Conservation (phyloP, 2,113 vertebrate species). For the Boulengeromyrus knoepffleri region DNA sequence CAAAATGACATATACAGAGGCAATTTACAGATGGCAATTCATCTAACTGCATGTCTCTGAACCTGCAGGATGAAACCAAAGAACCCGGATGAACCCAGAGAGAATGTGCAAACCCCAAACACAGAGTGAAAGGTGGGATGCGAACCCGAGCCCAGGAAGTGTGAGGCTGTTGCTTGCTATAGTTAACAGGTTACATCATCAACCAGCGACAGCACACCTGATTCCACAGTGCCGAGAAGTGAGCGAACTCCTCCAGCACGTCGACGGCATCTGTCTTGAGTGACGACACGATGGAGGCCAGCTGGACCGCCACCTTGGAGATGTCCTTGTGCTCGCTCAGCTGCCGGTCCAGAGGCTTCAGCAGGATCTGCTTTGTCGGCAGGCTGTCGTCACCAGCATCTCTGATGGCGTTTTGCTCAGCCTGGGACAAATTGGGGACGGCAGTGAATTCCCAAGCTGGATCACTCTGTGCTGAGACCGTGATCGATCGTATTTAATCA, state of each 20-base stretch:
- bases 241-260: slow-evolving; percentile 54
- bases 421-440: slow-evolving; percentile 39
- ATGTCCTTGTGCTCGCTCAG: slow-evolving; percentile 71
- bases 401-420: slow-evolving; percentile 58
- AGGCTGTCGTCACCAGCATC: slow-evolving; percentile 57
- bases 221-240: slow-evolving; percentile 69
- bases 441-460: not conserved
- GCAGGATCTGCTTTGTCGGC: slow-evolving; percentile 48
- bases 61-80: not conserved
- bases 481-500: not conserved
- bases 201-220: slow-evolving; percentile 51
- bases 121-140: not conserved
- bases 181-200: not conserved
- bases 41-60: not conserved
- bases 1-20: not conserved
- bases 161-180: not conserved
- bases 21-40: not conserved
- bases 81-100: not conserved
- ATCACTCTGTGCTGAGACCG: not conserved
- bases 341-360: slow-evolving; percentile 63
- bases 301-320: slow-evolving; percentile 63
- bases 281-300: slow-evolving; percentile 57
- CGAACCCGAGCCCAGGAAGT: not conserved
- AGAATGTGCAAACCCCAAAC: not conserved
- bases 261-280: slow-evolving; percentile 51